Evolutionary conservation across 2,113 vertebrate species (phyloP).

Genomic region (Budorcas taxicolor): DNA sequence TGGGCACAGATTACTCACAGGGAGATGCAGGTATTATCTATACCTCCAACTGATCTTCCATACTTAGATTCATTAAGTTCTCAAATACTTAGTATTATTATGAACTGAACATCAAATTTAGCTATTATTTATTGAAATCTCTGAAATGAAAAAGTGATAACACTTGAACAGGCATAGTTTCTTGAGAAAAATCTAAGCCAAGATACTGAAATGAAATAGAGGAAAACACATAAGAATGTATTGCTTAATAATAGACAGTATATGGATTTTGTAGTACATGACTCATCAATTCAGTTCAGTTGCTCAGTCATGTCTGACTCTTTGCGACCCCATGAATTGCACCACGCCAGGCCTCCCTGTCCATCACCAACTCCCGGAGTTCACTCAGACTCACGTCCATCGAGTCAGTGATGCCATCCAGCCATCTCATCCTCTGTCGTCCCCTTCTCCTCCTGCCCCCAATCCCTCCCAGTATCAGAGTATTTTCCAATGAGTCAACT

Average conservation of each 20-base stretch:
- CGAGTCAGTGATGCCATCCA: no score
- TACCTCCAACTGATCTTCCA: not conserved
- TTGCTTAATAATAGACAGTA: not conserved
- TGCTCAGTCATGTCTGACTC: fast-evolving
- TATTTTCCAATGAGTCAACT: no score
- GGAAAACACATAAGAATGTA: not conserved
- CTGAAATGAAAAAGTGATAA: not conserved
- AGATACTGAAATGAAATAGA: not conserved
- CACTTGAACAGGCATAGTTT: not conserved
- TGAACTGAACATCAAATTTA: not conserved
- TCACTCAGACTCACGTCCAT: no score
- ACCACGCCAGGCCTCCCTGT: no score
- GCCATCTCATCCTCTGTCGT: no score
- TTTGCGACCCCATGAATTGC: no score
- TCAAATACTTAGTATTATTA: not conserved
- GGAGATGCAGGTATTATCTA: not conserved
- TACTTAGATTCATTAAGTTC: not conserved
- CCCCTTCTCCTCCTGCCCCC: no score
- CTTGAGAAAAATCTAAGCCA: not conserved
- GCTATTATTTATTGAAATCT: not conserved
- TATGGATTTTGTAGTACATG: not conserved
- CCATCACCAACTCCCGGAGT: no score
- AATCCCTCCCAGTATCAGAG: no score
- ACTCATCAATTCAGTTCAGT: not conserved
- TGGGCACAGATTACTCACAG: not conserved